Base-by-base conservation (phyloP, 2,113 vertebrate species). In the Notarius lentiginosus region DNA sequence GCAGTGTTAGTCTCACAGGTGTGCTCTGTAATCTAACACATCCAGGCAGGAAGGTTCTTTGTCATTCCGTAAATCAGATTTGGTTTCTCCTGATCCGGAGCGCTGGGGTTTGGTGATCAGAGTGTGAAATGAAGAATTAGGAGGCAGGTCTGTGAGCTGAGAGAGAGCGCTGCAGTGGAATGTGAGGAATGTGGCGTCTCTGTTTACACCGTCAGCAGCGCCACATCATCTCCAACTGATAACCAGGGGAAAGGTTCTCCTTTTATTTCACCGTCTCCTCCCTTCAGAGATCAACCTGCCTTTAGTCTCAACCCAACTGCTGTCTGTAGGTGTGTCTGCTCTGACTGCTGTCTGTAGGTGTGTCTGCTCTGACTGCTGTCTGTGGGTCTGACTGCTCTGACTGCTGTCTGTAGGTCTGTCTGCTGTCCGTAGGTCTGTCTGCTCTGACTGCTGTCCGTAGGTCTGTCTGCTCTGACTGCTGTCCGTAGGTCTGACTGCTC, bases 151-250 rank as follows among this genome's bases (percentile, higher is more conserved):
- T 51, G 41, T 5, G 47, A 51, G 72, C 72, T 24, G 18, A 22
- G 72, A 49, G 41, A 41, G 34, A 41, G 34, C 20, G 8, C 41
- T 49, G 72, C 72, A 24, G 88, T 88, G 85, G 85, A 85, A 88
- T 87, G 88, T 84, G 0, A 85, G 92, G 92, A 94, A 93, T 93
- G 93, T 22, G 72, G 76, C 84, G 0, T 87, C 76, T 91, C 91
- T 90, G 90, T 91, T 89, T 87, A 86, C 86, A 60, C 18, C 47
- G 90, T 89, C 77, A 85, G 80, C 91, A 88, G 51, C 80, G 61
- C 90, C 70, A 84, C 86, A 91, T 88, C 90, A 83, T 68, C 63
- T 34, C 56, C 61, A 17, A 72, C 61, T 41, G 72, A 73, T 76
- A 22, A 81, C 76, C 72, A 12, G 24, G 82, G 88, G 88, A 30